Evolutionary conservation across 2,888 invertebrate genomes (phyloP).

Genomic region (Acronicta aceris): DNA sequence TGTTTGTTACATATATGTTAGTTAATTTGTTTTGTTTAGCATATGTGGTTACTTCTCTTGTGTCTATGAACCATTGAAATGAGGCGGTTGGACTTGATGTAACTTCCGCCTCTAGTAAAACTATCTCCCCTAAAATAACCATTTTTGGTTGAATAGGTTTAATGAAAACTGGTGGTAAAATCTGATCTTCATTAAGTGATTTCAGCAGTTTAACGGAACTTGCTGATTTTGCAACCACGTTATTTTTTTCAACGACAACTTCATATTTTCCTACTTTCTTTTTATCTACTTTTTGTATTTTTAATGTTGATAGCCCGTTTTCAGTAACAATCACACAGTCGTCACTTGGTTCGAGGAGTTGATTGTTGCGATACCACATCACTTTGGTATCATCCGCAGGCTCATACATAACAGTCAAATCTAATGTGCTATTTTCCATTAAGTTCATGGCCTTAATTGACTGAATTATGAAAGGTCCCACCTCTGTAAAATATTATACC

Average conservation of each 20-base stretch:
- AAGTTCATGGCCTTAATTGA: constrained; percentile 94
- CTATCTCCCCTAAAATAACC: constrained; percentile 92
- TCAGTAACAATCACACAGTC: constrained; percentile 90
- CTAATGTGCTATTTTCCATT: constrained; percentile 91
- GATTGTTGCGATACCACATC: constrained; percentile 96
- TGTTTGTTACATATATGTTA: constrained; percentile 91
- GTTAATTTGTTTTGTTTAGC: constrained; percentile 90
- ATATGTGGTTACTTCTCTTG: constrained; percentile 90
- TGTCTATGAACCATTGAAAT: constrained; percentile 96
- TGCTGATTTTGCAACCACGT: constrained; percentile 94
- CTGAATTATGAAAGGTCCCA: constrained; percentile 91
- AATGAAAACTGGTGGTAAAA: constrained; percentile 92
- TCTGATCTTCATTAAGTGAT: constrained; percentile 89
- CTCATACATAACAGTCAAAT: constrained; percentile 92
- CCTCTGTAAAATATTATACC: constrained; percentile 80
- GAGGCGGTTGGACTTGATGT: constrained; percentile 94
- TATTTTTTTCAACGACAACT: constrained; percentile 93
- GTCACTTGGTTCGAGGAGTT: constrained; percentile 91
- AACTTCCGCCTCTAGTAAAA: constrained; percentile 94
- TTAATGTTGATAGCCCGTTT: constrained; percentile 91
- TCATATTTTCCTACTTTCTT: constrained; percentile 96
- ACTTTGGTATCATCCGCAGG: constrained; percentile 92
- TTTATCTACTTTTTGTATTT: constrained; percentile 91
- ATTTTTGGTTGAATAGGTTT: constrained; percentile 92
- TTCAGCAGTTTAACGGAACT: constrained; percentile 94